These are phyloP conservation scores for Bellardia pandia DNA, from an alignment of 2,888 invertebrate genomes.

Conservation along the genomic window DNA sequence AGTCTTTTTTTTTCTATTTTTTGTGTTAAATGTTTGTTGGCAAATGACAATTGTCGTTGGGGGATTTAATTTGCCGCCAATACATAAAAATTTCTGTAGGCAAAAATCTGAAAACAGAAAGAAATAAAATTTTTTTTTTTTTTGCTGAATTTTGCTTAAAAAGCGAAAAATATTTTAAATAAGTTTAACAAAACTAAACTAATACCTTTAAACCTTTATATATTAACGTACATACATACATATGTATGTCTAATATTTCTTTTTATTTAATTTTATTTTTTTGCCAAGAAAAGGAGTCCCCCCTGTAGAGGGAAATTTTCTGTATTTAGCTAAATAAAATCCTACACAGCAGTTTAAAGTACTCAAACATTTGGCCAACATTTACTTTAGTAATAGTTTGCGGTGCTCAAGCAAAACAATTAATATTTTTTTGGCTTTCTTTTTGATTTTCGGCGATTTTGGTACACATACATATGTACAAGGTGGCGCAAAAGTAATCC, in stretches of 20 bases:
- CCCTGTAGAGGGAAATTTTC: not conserved
- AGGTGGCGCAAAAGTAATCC: no score
- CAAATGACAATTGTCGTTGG: conserved; percentile 51
- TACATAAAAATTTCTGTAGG: conserved; percentile 36
- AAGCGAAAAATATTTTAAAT: conserved; percentile 30
- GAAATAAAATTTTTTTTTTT: not conserved
- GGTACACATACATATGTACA: not conserved
- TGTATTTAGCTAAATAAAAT: conserved; percentile 5
- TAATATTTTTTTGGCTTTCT: conserved; percentile 35
- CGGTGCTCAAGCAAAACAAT: conserved; percentile 66
- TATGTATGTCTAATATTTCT: conserved; percentile 24
- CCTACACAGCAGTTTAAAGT: conserved; percentile 51
- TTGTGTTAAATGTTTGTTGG: conserved; percentile 28
- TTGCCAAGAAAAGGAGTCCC: conserved; percentile 22
- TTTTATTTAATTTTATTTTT: conserved; percentile 9
- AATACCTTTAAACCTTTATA: not conserved
- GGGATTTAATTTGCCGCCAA: conserved; percentile 62
- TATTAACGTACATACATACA: conserved; percentile 1
- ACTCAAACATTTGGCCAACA: conserved; percentile 67
- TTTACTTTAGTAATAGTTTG: conserved; percentile 60
- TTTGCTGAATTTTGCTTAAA: conserved; percentile 14
- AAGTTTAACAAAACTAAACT: conserved; percentile 21
- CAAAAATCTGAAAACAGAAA: not conserved
- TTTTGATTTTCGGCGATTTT: conserved; percentile 42
- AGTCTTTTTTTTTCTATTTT: conserved; percentile 13